Percentiles rank a stretch among this genome's conserved stretches.
phyloP scores from a whole-genome alignment of 2,113 vertebrate species.

The Poecile atricapillus region DNA sequence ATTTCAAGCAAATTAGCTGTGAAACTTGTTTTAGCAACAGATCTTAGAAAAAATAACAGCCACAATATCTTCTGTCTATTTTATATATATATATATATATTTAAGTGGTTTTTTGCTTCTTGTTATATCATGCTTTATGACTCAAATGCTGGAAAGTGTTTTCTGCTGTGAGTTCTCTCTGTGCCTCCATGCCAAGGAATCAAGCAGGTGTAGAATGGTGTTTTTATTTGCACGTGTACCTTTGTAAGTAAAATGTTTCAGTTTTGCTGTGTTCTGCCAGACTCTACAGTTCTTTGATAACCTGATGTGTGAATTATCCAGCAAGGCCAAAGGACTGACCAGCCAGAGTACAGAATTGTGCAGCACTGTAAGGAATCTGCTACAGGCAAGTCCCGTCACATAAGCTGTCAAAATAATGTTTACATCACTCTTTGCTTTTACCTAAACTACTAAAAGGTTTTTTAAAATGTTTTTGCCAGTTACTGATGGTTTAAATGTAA shows the following conservation, averaged over 20 bases:
- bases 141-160: background rate
- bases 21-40: background rate
- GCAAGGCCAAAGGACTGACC: constrained; percentile 79
- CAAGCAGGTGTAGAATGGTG: background rate
- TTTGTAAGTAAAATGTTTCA: background rate
- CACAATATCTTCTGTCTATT: background rate
- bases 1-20: background rate
- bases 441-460: background rate
- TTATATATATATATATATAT: too few species aligned
- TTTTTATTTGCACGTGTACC: background rate
- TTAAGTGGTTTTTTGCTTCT: background rate
- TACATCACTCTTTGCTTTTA: background rate
- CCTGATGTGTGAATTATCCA: constrained; percentile 82
- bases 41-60: background rate
- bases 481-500: background rate
- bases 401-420: background rate
- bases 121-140: background rate
- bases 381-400: constrained; percentile 76
- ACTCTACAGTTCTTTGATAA: constrained; percentile 81
- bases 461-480: background rate
- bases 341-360: constrained; percentile 84
- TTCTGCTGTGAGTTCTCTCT: background rate
- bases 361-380: constrained; percentile 75
- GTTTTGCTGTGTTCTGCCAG: constrained; percentile 68
- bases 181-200: background rate